These are phyloP conservation scores for Martes martes DNA, from an alignment of 2,113 vertebrate genomes.

Conservation along the genomic window DNA sequence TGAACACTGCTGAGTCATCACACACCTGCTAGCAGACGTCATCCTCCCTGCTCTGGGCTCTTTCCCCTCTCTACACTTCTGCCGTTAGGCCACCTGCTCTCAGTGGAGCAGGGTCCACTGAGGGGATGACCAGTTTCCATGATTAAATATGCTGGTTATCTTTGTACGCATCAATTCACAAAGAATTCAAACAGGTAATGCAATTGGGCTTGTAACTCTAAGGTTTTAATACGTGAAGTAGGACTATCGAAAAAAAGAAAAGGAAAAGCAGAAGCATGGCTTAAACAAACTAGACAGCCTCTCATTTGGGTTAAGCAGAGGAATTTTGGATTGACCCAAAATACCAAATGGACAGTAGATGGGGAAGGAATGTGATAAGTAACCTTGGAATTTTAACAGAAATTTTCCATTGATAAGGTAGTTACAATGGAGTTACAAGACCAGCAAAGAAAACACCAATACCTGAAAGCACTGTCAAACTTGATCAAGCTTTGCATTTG, in stretches of 20 bases:
- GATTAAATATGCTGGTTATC: background rate
- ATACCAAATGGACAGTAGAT: background rate
- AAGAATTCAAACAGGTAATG: background rate
- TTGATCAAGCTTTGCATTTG: background rate
- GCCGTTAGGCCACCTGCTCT: background rate
- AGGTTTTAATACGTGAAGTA: constrained; percentile 12
- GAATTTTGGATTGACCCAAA: constrained; percentile 9
- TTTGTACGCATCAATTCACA: background rate
- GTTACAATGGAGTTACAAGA: background rate
- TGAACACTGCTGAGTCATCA: too few species aligned
- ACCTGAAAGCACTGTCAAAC: background rate
- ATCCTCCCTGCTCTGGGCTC: background rate
- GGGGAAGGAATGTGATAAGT: background rate
- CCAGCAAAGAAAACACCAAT: background rate
- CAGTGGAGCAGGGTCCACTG: background rate
- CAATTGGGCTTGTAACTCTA: background rate
- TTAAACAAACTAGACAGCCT: constrained; percentile 16
- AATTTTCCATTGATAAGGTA: background rate
- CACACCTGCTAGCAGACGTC: too few species aligned
- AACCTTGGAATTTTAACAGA: background rate
- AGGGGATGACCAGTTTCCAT: background rate
- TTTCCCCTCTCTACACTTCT: background rate
- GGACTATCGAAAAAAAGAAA: background rate
- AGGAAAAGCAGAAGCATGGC: background rate
- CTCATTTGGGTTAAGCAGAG: background rate